Evolutionary conservation across 2,797 vertebrate genomes (phyloP).

Genomic region (Pantherophis alleghaniensis): DNA sequence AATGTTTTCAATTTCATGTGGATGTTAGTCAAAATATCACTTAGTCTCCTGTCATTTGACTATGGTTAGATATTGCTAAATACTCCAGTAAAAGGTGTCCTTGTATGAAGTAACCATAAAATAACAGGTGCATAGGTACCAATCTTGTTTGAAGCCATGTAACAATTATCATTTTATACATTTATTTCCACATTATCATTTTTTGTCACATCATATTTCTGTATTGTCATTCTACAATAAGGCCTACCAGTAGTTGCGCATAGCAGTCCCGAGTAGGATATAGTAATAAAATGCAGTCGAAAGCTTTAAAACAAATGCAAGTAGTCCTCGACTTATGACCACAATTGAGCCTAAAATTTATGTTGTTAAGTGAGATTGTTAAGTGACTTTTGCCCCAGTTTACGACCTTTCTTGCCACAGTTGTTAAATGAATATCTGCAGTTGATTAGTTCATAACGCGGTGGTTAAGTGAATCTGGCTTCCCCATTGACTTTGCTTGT

Average conservation of each 20-base stretch:
- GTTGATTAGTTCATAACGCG: background rate
- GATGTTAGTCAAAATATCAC: background rate
- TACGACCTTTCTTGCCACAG: background rate
- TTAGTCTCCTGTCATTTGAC: background rate
- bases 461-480: background rate
- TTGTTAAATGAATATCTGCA: background rate
- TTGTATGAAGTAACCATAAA: background rate
- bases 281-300: background rate
- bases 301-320: background rate
- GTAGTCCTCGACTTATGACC: background rate
- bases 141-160: background rate
- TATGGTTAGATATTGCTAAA: background rate
- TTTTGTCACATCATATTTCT: background rate
- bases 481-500: background rate
- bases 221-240: background rate
- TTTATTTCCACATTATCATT: background rate
- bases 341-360: background rate
- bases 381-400: background rate
- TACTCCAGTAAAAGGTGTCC: background rate
- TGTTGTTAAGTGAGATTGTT: background rate
- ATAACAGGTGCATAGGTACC: background rate
- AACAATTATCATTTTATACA: background rate
- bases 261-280: background rate
- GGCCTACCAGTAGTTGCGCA: background rate
- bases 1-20: background rate